Evolutionary conservation across 1,140 invertebrate species (phyloP).

Genomic region (Catajapyx aquilonaris): DNA sequence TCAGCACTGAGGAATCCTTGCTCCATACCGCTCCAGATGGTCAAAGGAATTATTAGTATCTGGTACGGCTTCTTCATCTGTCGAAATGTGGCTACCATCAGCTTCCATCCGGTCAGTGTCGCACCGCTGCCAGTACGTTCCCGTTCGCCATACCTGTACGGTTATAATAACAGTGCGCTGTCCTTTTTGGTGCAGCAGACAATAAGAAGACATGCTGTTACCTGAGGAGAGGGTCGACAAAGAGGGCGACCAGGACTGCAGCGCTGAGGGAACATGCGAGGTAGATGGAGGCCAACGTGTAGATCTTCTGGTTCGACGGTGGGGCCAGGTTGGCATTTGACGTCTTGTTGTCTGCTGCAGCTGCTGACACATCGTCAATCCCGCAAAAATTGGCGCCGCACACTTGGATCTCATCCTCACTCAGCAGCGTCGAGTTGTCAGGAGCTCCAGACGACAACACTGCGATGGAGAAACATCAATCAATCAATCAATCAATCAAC

Average conservation of each 20-base stretch:
- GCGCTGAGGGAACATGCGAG: slow-evolving; percentile 64
- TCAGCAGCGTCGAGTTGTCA: too few species aligned
- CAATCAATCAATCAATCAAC: too few species aligned
- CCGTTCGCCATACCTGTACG: slow-evolving; percentile 52
- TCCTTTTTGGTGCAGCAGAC: too few species aligned
- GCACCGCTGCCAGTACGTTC: slow-evolving; percentile 38
- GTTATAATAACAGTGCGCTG: too few species aligned
- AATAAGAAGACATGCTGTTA: too few species aligned
- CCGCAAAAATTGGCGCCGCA: slow-evolving; percentile 72
- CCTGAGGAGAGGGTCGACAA: slow-evolving; percentile 75
- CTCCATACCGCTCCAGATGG: slow-evolving; percentile 91
- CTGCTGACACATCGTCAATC: slow-evolving; percentile 22
- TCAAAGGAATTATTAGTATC: slow-evolving; percentile 80
- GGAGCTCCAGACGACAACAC: too few species aligned
- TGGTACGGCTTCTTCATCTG: slow-evolving; percentile 79
- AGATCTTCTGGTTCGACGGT: slow-evolving; percentile 61
- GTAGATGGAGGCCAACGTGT: slow-evolving; percentile 73
- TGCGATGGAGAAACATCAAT: slow-evolving; percentile 46
- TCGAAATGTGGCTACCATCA: slow-evolving; percentile 70
- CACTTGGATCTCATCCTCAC: too few species aligned
- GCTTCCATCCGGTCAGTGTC: slow-evolving; percentile 51
- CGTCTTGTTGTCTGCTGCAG: slow-evolving; percentile 10
- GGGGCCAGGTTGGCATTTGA: slow-evolving; percentile 46
- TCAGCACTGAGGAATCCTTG: slow-evolving; percentile 89
- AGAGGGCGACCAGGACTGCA: slow-evolving; percentile 58